A percentile compares a stretch with the other conserved stretches of the same genome.
phyloP scores from a whole-genome alignment of 2,888 invertebrate genomes.

The Lasiommata megera region DNA sequence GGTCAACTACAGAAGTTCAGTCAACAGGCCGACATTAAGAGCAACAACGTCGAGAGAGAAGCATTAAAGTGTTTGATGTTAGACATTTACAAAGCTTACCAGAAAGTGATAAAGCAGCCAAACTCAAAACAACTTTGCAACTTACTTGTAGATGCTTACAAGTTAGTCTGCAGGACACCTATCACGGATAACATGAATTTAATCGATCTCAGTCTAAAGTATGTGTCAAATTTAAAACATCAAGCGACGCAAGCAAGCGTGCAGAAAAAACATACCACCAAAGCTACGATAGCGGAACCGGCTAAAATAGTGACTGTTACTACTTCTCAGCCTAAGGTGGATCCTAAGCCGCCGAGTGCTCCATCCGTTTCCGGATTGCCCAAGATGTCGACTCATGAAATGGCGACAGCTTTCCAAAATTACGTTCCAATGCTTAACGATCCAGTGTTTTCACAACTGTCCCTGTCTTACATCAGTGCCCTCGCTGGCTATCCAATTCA shows the following conservation, averaged over 20 bases:
- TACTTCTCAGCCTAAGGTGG: constrained; percentile 42
- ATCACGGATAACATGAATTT: constrained; percentile 83
- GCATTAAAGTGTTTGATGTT: constrained; percentile 76
- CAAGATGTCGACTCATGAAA: constrained; percentile 62
- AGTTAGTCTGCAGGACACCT: constrained; percentile 82
- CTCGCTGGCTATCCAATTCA: constrained; percentile 60
- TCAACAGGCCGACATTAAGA: constrained; percentile 70
- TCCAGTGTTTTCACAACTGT: constrained; percentile 58
- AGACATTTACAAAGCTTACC: constrained; percentile 85
- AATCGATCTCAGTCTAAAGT: constrained; percentile 85
- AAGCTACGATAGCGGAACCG: constrained; percentile 43
- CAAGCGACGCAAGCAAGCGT: constrained; percentile 58
- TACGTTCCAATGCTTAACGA: constrained; percentile 66
- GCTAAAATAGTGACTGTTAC: constrained; percentile 39
- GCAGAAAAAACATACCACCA: constrained; percentile 62
- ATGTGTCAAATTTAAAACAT: constrained; percentile 81
- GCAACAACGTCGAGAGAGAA: constrained; percentile 69
- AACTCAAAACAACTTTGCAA: constrained; percentile 82
- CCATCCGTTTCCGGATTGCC: constrained; percentile 45
- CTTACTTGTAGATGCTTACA: constrained; percentile 86
- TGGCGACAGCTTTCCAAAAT: constrained; percentile 63
- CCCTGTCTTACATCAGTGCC: constrained; percentile 61
- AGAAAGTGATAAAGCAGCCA: constrained; percentile 84
- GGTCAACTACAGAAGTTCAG: constrained; percentile 81
- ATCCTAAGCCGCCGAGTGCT: constrained; percentile 36